Percentiles rank a stretch among this genome's conserved stretches.
These are phyloP conservation scores for Ips typographus DNA, from an alignment of 1,140 invertebrate genomes.

Conservation along the genomic window DNA sequence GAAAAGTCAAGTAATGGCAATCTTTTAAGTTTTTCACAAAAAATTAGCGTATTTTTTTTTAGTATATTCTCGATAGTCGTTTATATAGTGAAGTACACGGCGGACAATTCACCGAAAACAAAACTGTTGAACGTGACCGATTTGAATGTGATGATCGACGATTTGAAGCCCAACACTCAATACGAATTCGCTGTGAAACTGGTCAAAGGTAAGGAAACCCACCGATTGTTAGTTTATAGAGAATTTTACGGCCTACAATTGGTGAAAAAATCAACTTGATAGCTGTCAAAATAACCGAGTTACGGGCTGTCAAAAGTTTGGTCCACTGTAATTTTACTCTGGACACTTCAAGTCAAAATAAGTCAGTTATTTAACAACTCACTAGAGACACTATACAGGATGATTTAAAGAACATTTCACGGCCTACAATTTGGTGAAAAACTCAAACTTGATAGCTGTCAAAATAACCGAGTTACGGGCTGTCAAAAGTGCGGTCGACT, in stretches of 20 bases:
- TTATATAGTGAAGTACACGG: slow-evolving; percentile 81
- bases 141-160: slow-evolving; percentile 91
- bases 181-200: slow-evolving; percentile 97
- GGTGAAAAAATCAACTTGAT: no score
- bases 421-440: no score
- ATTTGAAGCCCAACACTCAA: slow-evolving; percentile 87
- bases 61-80: slow-evolving; percentile 78
- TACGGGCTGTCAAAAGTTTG: no score
- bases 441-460: no score
- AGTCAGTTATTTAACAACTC: no score
- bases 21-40: background rate
- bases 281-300: no score
- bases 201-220: slow-evolving; percentile 63
- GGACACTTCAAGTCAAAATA: no score
- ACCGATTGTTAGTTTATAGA: background rate
- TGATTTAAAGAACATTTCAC: no score
- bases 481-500: no score
- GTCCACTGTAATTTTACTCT: no score
- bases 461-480: no score
- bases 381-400: no score
- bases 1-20: slow-evolving; percentile 66
- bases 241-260: background rate
- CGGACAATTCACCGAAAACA: slow-evolving; percentile 64
- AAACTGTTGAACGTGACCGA: slow-evolving; percentile 85
- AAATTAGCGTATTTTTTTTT: slow-evolving; percentile 14